Evolutionary conservation across 2,113 vertebrate genomes (phyloP).

Genomic region (Rhizomys pruinosus): DNA sequence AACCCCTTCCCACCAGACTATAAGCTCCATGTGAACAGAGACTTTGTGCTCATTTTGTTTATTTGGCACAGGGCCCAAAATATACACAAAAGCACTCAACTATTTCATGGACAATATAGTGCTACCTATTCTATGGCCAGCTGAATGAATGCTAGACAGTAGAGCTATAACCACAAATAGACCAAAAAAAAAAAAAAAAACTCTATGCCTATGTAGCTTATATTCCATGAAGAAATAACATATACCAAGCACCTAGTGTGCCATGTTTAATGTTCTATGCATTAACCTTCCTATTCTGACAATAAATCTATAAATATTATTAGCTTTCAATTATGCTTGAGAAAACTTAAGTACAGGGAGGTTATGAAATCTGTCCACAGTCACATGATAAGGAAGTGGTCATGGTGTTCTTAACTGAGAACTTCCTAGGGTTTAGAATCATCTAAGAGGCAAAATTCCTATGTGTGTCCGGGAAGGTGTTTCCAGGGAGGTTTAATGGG

Average conservation of each 20-base stretch:
- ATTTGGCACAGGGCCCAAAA: not conserved
- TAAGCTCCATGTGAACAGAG: not conserved
- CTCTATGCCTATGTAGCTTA: not conserved
- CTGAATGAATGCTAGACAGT: not conserved
- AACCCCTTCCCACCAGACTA: not conserved
- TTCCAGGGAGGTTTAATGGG: not conserved
- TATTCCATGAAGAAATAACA: not conserved
- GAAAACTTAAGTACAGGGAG: not conserved
- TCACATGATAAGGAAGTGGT: not conserved
- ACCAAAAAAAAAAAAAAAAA: too few relatives aligned
- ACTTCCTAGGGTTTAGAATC: not conserved
- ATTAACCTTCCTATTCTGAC: not conserved
- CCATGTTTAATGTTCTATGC: not conserved
- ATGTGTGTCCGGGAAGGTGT: not conserved
- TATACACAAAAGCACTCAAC: not conserved
- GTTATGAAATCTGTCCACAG: not conserved
- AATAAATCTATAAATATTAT: not conserved
- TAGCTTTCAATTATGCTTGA: not conserved
- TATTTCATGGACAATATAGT: conserved; percentile 3
- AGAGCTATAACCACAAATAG: not conserved
- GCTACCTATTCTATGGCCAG: not conserved
- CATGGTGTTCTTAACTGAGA: not conserved
- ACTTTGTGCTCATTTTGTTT: not conserved
- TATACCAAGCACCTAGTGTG: not conserved
- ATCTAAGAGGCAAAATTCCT: not conserved